Base-by-base conservation (phyloP, 2,888 invertebrate genomes). In the Agriopis leucophaearia region DNA sequence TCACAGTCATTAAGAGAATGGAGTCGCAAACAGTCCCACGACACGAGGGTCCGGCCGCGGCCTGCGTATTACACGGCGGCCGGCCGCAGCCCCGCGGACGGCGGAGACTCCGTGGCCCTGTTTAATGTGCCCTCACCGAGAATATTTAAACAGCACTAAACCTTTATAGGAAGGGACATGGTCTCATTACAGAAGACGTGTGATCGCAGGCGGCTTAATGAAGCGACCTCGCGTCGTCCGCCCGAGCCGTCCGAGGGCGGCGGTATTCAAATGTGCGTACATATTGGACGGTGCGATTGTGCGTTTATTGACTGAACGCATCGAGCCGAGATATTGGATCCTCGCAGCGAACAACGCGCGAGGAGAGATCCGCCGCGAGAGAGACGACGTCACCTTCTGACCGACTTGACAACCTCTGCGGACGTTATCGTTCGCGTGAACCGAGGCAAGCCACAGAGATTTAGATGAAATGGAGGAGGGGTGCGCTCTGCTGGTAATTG, bases 251-350 rank as follows among this genome's bases (percentile, higher is more conserved):
- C n/a, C n/a, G n/a, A n/a, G n/a, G n/a, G 40, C 16, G 40, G 51
- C 12, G 61, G 44, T 54, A 55, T 55, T 47, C 40, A 38, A 55
- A 62, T 62, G 47, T 55, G 55, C 45, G 42, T n/a, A n/a, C 38
- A 62, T 54, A 55, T 55, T 38, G 62, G 47, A 16, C 38, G 40
- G 47, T 16, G 18, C 40, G 55, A 47, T 12, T 40, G 55, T 55
- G 47, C 55, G 51, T 27, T 44, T 60, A 60, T 60, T 60, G 60
- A 60, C 51, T n/a, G 42, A 42, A 47, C 16, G n/a, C 44, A 13
- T 36, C 42, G 35, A 1, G 13, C 3, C 27, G 27, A 5, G 50
- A 50, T 50, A 50, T 50, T 50, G 50, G 50, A 50, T 47, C 45
- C 15, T 47, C 16, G 45, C 45, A 47, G 15, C 45, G 13, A 3